Conservation (phyloP, 2,797 vertebrate species). For the Sebastes umbrosus region DNA sequence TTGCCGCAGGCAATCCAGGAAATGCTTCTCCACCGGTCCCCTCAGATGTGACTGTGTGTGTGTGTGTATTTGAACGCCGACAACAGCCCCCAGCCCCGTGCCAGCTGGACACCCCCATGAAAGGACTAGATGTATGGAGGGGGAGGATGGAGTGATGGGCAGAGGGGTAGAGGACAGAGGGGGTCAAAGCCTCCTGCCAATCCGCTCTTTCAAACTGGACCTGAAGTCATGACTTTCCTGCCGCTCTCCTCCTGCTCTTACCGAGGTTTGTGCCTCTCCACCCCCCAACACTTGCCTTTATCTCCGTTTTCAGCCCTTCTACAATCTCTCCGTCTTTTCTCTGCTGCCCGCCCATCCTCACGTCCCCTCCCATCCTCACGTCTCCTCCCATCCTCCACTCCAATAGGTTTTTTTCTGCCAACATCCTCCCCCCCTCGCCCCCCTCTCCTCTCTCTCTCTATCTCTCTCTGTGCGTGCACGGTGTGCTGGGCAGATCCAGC, state of each 20-base stretch:
- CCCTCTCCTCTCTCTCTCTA: background rate
- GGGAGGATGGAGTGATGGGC: conserved; percentile 7
- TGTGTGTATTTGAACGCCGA: conserved; percentile 13
- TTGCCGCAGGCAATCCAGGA: conserved; percentile 65
- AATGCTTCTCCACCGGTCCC: conserved; percentile 62
- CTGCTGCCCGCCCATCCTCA: conserved; percentile 17
- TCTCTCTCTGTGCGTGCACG: background rate
- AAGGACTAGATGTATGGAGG: conserved; percentile 41
- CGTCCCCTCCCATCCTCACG: background rate
- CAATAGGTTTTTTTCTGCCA: conserved; percentile 39
- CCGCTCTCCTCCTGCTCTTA: conserved; percentile 5
- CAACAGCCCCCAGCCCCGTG: conserved; percentile 54
- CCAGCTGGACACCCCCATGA: conserved; percentile 71
- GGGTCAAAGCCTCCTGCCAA: conserved; percentile 59
- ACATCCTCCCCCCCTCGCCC: background rate
- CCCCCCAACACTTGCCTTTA: conserved; percentile 15
- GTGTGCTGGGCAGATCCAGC: conserved; percentile 53
- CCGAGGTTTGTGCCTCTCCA: background rate
- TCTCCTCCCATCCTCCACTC: conserved; percentile 3
- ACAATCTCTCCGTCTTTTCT: conserved; percentile 22
- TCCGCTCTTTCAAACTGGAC: conserved; percentile 31
- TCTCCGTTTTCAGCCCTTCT: conserved; percentile 34
- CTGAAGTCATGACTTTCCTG: conserved; percentile 35
- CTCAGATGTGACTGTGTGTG: conserved; percentile 53
- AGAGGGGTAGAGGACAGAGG: conserved; percentile 45